Base-by-base conservation (phyloP, 2,113 vertebrate species). In the Cryptomyrus ogoouensis region DNA sequence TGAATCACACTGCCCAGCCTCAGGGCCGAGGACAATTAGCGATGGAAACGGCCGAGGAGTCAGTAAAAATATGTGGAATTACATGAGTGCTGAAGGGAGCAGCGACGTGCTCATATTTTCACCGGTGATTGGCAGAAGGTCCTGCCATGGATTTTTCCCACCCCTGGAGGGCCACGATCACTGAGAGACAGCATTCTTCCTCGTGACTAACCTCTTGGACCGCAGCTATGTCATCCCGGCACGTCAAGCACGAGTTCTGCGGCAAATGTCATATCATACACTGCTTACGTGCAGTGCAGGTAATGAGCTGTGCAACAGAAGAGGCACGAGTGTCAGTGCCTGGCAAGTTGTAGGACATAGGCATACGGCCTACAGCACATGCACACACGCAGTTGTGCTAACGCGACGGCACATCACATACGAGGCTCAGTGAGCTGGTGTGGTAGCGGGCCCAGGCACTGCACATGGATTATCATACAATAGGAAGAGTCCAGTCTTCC, bases 401-500 rank as follows among this genome's bases (percentile, higher is more conserved):
- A 66, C 9, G 46, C 24, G 15, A 46, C 5, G 17, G 8, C 62
- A 13, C 10, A 2, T 70, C 44, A 50, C 88, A 94, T 94, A 94
- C 94, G 94, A 84, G 93, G 92, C 62, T 91, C 91, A 91, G 91
- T 94, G 93, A 94, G 87, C 91, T 92, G 4, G 90, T 90, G 88
- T 93, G 90, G 94, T 92, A 92, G 91, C 87, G 90, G 91, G 93
- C 91, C 94, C 93, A 94, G 90, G 92, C 90, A 91, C 53, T 46
- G 89, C 47, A n/a, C 42, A 88, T 91, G 92, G 91, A 91, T 90
- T 92, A 92, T 91, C 49, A 35, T 44, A 50, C 53, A 77, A 53
- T 19, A 53, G 47, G 27, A 8, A 89, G 58, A 35, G 88, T 49
- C 12, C 66, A 15, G 44, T n/a, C 46, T 74, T 49, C 46, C 10